Percentiles rank a stretch among this genome's conserved stretches.
Conservation (phyloP, 2,113 vertebrate genomes). For the Myiozetetes cayanensis region DNA sequence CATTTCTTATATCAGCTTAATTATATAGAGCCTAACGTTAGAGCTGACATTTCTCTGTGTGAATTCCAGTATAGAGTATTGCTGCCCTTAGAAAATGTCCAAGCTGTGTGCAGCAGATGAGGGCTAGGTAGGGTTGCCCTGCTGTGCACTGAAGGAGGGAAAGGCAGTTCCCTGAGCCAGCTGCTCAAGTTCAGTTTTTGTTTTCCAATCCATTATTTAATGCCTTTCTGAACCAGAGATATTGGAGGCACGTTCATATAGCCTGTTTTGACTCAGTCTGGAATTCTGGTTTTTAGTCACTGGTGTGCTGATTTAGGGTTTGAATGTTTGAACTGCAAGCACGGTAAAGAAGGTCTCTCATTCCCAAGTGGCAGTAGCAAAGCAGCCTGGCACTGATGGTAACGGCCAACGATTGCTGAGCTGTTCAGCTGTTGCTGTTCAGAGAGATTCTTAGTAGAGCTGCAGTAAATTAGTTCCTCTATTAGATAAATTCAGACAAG, state of each 20-base stretch:
- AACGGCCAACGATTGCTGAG: not conserved
- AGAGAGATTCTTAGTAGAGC: slow-evolving; percentile 7
- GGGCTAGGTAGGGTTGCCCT: not conserved
- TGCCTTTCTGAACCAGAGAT: not conserved
- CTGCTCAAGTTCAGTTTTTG: not conserved
- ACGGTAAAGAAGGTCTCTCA: not conserved
- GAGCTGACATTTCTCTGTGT: not conserved
- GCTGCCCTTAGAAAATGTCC: not conserved
- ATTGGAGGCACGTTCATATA: not conserved
- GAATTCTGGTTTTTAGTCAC: not conserved
- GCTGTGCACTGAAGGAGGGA: not conserved
- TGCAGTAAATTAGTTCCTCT: slow-evolving; percentile 18
- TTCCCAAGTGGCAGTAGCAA: not conserved
- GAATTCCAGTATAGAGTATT: not conserved
- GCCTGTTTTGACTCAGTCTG: not conserved
- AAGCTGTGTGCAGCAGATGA: not conserved
- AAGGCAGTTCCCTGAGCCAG: not conserved
- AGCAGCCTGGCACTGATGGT: not conserved
- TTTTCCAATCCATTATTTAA: not conserved
- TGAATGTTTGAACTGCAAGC: not conserved
- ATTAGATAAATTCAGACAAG: slow-evolving; percentile 19
- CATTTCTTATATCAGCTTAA: not conserved
- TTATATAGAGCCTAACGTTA: accelerated
- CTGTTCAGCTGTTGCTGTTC: not conserved
- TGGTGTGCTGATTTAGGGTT: not conserved